Base-by-base conservation (phyloP, 2,888 invertebrate species). In the Lasioglossum calceatum region DNA sequence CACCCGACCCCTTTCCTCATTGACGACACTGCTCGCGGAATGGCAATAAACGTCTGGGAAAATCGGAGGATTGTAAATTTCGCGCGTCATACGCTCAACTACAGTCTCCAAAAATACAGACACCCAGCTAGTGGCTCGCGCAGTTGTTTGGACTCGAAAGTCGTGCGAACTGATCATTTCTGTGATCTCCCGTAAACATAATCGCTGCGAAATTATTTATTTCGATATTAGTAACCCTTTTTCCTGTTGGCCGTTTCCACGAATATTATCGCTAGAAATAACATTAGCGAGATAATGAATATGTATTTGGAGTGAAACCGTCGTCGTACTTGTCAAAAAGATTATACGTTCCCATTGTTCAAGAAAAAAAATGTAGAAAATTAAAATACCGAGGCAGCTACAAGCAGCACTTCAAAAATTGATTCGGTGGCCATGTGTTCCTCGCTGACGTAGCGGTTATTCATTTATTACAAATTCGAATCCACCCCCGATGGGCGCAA, bases 391-490 rank as follows among this genome's bases (percentile, higher is more conserved):
- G 4, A 32, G 61, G 16, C 14, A 12, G n/a, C 39, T 1, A 36
- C n/a, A 42, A 70, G 39, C 39, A 36, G 12, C 42, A 42, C 23
- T 70, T 39, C 3, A 70, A 70, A 70, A 70, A 42, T 39, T 39
- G 39, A 70, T 39, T 39, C 70, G 39, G 12, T 39, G 23, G 36
- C 39, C 23, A 10, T 42, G 16, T 10, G 4, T n/a, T 27, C 71
- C n/a, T 14, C 27, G 44, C 39, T 44, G 71, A 72, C 23, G 67
- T n/a, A 44, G 44, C 27, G 72, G n/a, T 39, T 73, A 80, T 78
- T 64, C 75, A 84, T 85, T 50, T 67, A 54, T 50, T 67, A 54
- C 16, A 27, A 16, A 23, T 79, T 79, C 61, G 79, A 81, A 73
- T 77, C 71, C 77, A 75, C 67, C 64, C 64, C 64, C 39, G 36